A percentile compares a stretch with the other conserved stretches of the same genome.
Evolutionary conservation across 2,888 invertebrate species (phyloP).

Genomic region (Cheilosia vernalis): DNA sequence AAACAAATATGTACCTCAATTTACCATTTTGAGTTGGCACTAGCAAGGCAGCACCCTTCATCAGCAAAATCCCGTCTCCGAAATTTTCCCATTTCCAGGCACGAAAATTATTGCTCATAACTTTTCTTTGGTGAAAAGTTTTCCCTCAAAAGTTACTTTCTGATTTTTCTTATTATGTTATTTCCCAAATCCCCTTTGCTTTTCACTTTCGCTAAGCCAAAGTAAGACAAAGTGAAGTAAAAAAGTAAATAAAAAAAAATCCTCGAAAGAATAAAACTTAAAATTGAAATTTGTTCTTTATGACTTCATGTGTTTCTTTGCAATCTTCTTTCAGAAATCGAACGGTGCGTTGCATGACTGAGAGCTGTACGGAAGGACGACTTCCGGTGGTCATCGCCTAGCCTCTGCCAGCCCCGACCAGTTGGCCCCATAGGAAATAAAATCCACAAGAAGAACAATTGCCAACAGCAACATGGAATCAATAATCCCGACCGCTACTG

Average conservation of each 20-base stretch:
- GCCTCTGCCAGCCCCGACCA: not conserved
- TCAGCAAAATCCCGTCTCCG: constrained; percentile 5
- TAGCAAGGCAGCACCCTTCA: constrained; percentile 13
- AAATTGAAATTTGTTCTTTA: constrained; percentile 65
- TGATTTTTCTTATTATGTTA: constrained; percentile 55
- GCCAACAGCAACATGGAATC: constrained; percentile 53
- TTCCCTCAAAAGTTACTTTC: constrained; percentile 62
- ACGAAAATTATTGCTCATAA: constrained; percentile 62
- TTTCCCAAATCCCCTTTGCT: constrained; percentile 25
- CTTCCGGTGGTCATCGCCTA: constrained; percentile 19
- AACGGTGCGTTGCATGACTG: not conserved
- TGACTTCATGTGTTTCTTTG: constrained; percentile 67
- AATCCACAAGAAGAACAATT: constrained; percentile 15
- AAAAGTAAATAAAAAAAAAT: constrained; percentile 11
- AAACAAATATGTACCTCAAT: constrained; percentile 36
- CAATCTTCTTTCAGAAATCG: constrained; percentile 62
- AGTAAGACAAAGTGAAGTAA: not conserved
- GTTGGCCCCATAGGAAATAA: constrained; percentile 4
- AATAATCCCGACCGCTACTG: constrained; percentile 42
- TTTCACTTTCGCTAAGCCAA: not conserved
- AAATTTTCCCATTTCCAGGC: constrained; percentile 27
- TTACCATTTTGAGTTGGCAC: not conserved
- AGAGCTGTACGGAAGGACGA: not conserved
- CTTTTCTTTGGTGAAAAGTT: constrained; percentile 61
- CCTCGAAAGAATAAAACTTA: constrained; percentile 57